A percentile compares a stretch with the other conserved stretches of the same genome.
These are phyloP conservation scores for Spatulosminthurus flaviceps DNA, from an alignment of 2,888 invertebrate species.

Conservation along the genomic window DNA sequence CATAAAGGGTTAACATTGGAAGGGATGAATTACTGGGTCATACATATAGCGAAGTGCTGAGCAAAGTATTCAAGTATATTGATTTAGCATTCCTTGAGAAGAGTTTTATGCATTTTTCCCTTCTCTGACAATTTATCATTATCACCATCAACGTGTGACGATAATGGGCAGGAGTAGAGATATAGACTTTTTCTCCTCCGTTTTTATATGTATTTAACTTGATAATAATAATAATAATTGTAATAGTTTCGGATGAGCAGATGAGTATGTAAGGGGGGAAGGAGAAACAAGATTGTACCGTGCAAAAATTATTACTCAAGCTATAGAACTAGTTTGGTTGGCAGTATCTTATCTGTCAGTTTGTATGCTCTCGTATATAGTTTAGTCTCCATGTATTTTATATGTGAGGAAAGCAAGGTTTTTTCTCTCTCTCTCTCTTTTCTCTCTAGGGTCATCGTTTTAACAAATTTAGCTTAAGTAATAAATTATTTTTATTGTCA, in stretches of 20 bases:
- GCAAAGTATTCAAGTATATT: too few relatives aligned
- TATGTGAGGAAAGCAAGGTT: neutral
- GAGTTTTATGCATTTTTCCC: neutral
- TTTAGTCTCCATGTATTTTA: neutral
- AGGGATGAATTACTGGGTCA: slow-evolving; percentile 13
- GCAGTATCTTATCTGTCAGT: slow-evolving; percentile 20
- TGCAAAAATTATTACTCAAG: slow-evolving; percentile 18
- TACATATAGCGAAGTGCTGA: neutral
- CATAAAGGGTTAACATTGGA: neutral
- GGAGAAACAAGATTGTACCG: slow-evolving; percentile 7
- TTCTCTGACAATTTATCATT: slow-evolving; percentile 1
- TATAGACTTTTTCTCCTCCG: neutral
- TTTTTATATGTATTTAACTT: slow-evolving; percentile 14
- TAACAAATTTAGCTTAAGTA: slow-evolving; percentile 28
- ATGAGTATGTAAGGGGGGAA: too few relatives aligned
- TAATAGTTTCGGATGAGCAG: slow-evolving; percentile 28
- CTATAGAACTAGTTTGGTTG: slow-evolving; percentile 20
- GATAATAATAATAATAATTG: slow-evolving; percentile 24
- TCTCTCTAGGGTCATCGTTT: slow-evolving; percentile 21
- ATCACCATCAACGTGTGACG: neutral
- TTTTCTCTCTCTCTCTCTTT: neutral
- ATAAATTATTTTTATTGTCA: slow-evolving; percentile 49
- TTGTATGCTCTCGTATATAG: slow-evolving; percentile 13
- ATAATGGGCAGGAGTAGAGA: neutral
- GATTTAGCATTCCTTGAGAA: neutral